These are phyloP conservation scores for Cataglyphis albicans DNA, from an alignment of 2,888 invertebrate species.

Conservation along the genomic window DNA sequence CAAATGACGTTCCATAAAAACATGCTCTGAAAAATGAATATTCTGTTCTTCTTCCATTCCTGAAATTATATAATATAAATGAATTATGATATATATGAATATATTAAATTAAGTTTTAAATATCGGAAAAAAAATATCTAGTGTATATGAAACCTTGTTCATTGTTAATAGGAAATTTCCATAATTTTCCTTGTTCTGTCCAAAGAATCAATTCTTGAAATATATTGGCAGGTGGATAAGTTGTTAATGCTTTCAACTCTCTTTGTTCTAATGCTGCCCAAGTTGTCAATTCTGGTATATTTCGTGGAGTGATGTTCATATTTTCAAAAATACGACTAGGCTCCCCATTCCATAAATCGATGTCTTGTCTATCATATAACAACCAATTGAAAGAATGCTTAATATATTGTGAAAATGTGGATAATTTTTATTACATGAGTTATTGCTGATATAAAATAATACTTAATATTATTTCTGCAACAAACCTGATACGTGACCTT, in stretches of 20 bases:
- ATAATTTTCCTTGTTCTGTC: constrained; percentile 97
- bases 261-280: constrained; percentile 90
- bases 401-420: background rate
- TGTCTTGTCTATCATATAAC: constrained; percentile 46
- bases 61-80: constrained; percentile 78
- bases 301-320: constrained; percentile 58
- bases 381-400: background rate
- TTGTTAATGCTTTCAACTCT: constrained; percentile 89
- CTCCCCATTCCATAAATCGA: constrained; percentile 12
- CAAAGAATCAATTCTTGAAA: constrained; percentile 97
- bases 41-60: constrained; percentile 89
- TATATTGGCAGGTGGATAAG: constrained; percentile 93
- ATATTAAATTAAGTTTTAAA: background rate
- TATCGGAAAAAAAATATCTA: background rate
- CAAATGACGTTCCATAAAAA: constrained; percentile 95
- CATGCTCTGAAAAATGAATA: constrained; percentile 96
- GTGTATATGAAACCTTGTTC: constrained; percentile 91
- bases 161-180: constrained; percentile 99
- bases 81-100: background rate
- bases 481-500: background rate
- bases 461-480: background rate
- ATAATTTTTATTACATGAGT: background rate
- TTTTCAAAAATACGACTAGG: constrained; percentile 18
- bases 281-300: constrained; percentile 87
- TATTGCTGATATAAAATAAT: background rate